These are phyloP conservation scores for Brenthis ino DNA, from an alignment of 2,888 invertebrate genomes.

Conservation along the genomic window DNA sequence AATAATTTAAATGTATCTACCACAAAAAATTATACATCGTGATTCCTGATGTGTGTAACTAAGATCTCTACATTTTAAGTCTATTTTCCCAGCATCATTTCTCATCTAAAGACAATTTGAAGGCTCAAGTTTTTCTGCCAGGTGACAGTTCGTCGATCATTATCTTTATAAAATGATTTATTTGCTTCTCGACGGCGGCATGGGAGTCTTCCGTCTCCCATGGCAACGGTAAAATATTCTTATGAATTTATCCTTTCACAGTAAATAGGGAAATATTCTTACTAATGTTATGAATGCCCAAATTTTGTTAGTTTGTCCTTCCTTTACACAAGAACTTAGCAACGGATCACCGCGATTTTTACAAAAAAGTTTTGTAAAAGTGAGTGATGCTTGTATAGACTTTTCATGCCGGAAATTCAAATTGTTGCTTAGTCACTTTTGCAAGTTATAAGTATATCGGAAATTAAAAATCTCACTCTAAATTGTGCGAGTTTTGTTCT, in stretches of 20 bases:
- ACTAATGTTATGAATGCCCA: not conserved
- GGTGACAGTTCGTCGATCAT: constrained; percentile 14
- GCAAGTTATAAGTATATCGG: too few relatives aligned
- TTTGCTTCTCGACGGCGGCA: not conserved
- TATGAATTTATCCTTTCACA: too few relatives aligned
- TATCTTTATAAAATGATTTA: constrained; percentile 16
- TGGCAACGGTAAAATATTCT: not conserved
- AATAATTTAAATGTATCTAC: too few relatives aligned
- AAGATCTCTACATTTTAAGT: not conserved
- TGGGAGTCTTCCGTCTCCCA: constrained; percentile 5
- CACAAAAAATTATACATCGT: too few relatives aligned
- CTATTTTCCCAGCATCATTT: constrained; percentile 11
- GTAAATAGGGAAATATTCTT: not conserved
- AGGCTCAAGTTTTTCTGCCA: not conserved
- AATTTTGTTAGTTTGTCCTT: not conserved
- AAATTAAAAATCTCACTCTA: too few relatives aligned
- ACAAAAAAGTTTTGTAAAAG: too few relatives aligned
- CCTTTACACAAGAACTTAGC: too few relatives aligned
- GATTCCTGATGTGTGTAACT: not conserved
- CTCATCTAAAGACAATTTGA: not conserved
- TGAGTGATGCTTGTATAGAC: too few relatives aligned
- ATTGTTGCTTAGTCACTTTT: too few relatives aligned
- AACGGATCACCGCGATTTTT: not conserved
- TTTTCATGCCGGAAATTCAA: too few relatives aligned
- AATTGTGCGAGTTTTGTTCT: too few relatives aligned